Percentiles rank a stretch among this genome's conserved stretches.
These are phyloP conservation scores for Halisarca cf. caerulea DNA, from an alignment of 37 sponge, comb jelly and placozoan species.

Conservation along the genomic window DNA sequence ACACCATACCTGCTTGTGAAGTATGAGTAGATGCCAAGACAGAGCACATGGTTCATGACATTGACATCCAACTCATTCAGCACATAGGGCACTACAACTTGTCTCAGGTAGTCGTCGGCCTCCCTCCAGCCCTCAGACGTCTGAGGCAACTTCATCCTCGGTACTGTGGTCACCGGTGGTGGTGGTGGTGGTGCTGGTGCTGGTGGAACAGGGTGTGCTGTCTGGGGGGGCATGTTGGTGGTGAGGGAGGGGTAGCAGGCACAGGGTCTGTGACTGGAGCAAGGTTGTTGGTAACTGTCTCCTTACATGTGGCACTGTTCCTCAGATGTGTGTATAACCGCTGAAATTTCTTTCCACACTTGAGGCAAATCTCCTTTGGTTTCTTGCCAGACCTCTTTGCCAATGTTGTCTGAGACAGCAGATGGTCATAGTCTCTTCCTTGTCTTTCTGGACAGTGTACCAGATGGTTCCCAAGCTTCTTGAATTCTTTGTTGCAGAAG, in stretches of 20 bases:
- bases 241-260: no score
- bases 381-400: background rate
- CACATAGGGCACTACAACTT: background rate
- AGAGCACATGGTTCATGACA: slow-evolving; percentile 7
- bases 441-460: background rate
- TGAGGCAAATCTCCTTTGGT: background rate
- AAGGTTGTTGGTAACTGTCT: no score
- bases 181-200: background rate
- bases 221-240: no score
- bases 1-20: background rate
- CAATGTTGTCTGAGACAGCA: background rate
- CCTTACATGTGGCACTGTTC: background rate
- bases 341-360: background rate
- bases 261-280: no score
- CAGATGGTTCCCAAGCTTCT: background rate
- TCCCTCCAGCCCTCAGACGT: slow-evolving; percentile 8
- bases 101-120: background rate
- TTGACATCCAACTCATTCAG: background rate
- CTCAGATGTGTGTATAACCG: background rate
- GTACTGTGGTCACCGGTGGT: background rate
- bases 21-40: slow-evolving; percentile 25
- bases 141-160: background rate
- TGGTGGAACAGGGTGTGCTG: no score
- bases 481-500: background rate
- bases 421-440: background rate